phyloP scores from a whole-genome alignment of 2,888 invertebrate species.

The Arrhopalites spinosus region DNA sequence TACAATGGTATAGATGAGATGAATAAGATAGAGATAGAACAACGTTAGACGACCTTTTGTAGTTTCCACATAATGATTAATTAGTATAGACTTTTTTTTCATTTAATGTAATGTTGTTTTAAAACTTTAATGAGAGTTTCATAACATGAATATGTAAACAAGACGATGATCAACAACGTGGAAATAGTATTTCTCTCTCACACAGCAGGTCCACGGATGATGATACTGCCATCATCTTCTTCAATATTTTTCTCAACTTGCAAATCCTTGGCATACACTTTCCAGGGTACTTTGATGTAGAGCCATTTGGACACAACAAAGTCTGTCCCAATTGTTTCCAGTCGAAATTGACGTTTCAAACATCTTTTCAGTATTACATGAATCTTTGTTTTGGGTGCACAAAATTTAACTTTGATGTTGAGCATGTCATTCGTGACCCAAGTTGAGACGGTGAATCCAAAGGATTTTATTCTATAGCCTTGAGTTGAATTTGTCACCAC shows the following conservation, averaged over 20 bases:
- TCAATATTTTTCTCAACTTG: conserved; percentile 30
- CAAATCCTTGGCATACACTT: conserved; percentile 28
- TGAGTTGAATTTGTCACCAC: conserved; percentile 30
- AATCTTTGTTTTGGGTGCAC: conserved; percentile 31
- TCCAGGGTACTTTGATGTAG: conserved; percentile 35
- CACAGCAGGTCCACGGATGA: conserved; percentile 26
- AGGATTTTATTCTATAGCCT: conserved; percentile 36
- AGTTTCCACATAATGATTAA: no score
- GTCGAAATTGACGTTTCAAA: conserved; percentile 29
- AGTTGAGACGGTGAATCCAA: conserved; percentile 33
- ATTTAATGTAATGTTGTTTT: no score
- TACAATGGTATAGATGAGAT: no score
- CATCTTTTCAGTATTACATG: conserved; percentile 34
- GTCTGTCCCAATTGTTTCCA: conserved; percentile 32
- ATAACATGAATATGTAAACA: no score
- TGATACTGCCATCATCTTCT: conserved; percentile 40
- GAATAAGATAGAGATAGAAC: no score
- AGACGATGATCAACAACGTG: not conserved
- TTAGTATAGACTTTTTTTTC: no score
- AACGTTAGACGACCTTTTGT: no score
- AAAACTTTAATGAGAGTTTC: no score
- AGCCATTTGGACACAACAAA: conserved; percentile 32
- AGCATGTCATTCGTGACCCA: conserved; percentile 31
- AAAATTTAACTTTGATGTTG: conserved; percentile 36
- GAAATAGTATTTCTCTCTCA: conserved; percentile 8